phyloP scores from a whole-genome alignment of 2,888 invertebrate genomes.

The Cecidostiba fungosa region DNA sequence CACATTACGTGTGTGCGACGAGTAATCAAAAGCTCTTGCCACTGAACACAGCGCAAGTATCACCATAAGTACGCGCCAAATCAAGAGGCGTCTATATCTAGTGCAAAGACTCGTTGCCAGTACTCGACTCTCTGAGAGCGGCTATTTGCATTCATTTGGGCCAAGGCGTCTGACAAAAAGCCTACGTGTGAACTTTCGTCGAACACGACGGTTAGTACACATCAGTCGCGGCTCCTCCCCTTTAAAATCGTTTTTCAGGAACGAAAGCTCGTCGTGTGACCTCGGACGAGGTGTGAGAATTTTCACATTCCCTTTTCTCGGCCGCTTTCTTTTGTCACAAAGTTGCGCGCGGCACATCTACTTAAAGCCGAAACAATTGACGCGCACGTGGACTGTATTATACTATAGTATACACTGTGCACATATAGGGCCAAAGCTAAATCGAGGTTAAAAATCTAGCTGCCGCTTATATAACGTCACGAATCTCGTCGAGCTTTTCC shows the following conservation, averaged over 20 bases:
- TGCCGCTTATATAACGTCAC: conserved; percentile 23
- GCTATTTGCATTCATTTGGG: conserved; percentile 36
- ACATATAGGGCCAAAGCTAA: neutral
- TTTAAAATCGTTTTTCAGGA: conserved; percentile 18
- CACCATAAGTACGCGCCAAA: neutral
- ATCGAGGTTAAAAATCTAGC: conserved; percentile 52
- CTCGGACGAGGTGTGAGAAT: conserved; percentile 35
- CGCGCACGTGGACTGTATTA: neutral
- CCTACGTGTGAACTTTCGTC: neutral
- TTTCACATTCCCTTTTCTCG: conserved; percentile 15
- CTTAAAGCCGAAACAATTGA: conserved; percentile 42
- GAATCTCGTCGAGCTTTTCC: neutral
- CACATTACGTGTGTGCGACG: too few species aligned
- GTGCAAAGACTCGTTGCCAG: neutral
- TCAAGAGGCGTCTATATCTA: neutral
- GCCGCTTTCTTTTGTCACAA: conserved; percentile 17
- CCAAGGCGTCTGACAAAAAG: neutral
- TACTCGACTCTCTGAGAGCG: conserved; percentile 18
- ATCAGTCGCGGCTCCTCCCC: conserved; percentile 6
- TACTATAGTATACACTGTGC: neutral
- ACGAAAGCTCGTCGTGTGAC: neutral
- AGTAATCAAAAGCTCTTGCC: neutral
- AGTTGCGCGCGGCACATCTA: neutral
- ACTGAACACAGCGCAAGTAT: neutral
- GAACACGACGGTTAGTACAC: neutral